phyloP scores from a whole-genome alignment of 1,140 invertebrate genomes.

The Gonioctena quinquepunctata region DNA sequence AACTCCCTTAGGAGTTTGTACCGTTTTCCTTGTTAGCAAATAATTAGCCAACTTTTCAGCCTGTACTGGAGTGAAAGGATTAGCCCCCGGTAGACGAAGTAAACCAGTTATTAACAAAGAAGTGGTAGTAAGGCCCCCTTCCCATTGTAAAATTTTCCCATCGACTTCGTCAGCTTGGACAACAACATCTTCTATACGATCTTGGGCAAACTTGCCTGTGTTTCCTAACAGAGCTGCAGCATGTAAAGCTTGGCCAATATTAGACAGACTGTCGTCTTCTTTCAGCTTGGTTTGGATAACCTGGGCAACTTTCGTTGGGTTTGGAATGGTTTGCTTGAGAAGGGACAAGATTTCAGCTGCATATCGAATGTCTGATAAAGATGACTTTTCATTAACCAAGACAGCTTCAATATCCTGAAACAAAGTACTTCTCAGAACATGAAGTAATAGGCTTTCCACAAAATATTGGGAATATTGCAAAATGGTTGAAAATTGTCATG shows the following conservation, averaged over 20 bases:
- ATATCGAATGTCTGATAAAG: conserved; percentile 43
- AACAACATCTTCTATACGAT: conserved; percentile 87
- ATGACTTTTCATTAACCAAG: conserved; percentile 42
- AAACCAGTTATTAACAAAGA: conserved; percentile 74
- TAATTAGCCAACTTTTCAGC: conserved; percentile 90
- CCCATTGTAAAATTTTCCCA: conserved; percentile 86
- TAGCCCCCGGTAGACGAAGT: conserved; percentile 75
- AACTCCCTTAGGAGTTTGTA: conserved; percentile 83
- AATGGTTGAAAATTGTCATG: too few relatives aligned
- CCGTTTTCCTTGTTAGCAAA: conserved; percentile 85
- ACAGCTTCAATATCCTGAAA: conserved; percentile 39
- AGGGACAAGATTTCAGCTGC: conserved; percentile 44
- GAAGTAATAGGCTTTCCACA: too few relatives aligned
- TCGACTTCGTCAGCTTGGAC: conserved; percentile 95
- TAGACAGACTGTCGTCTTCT: conserved; percentile 57
- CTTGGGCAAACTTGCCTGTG: conserved; percentile 72
- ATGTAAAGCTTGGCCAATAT: conserved; percentile 83
- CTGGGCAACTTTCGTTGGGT: conserved; percentile 44
- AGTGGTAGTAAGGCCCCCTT: conserved; percentile 74
- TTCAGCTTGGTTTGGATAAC: conserved; percentile 46
- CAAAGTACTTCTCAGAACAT: too few relatives aligned
- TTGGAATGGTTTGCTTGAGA: conserved; percentile 39
- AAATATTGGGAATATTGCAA: too few relatives aligned
- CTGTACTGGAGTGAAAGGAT: conserved; percentile 75
- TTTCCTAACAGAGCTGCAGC: conserved; percentile 71